Conservation (phyloP, 2,888 invertebrate species). For the Plagodis dolabraria region DNA sequence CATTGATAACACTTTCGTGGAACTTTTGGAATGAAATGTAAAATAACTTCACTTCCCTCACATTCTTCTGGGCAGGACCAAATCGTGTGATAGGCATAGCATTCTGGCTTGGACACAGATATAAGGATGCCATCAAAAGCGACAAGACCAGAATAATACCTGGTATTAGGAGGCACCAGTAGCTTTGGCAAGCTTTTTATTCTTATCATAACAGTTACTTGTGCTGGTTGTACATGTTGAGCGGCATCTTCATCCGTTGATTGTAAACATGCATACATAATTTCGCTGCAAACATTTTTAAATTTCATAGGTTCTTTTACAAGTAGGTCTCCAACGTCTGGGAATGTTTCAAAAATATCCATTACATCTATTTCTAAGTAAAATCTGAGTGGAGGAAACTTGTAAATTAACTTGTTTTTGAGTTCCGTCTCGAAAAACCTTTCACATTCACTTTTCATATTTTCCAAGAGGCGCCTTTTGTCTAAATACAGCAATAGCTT, state of each 20-base stretch:
- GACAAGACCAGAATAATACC: conserved; percentile 55
- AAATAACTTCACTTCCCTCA: conserved; percentile 69
- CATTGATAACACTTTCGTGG: conserved; percentile 70
- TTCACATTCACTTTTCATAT: conserved; percentile 60
- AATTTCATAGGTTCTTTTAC: conserved; percentile 66
- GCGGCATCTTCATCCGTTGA: conserved; percentile 46
- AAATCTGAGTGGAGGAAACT: conserved; percentile 68
- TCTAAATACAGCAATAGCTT: conserved; percentile 72
- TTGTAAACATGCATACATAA: conserved; percentile 65
- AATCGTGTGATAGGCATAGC: conserved; percentile 70
- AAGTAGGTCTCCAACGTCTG: conserved; percentile 58
- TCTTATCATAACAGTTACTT: conserved; percentile 62
- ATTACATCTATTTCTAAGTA: conserved; percentile 67
- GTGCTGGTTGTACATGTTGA: conserved; percentile 50
- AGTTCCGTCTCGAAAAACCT: conserved; percentile 52
- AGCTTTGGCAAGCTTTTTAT: conserved; percentile 57
- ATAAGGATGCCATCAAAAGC: conserved; percentile 61
- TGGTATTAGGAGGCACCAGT: conserved; percentile 44
- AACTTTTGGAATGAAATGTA: conserved; percentile 67
- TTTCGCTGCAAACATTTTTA: conserved; percentile 58
- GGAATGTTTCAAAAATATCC: conserved; percentile 59
- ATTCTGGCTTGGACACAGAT: conserved; percentile 58
- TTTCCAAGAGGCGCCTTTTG: conserved; percentile 53
- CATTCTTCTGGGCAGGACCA: conserved; percentile 81
- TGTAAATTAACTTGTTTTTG: conserved; percentile 51